These are phyloP conservation scores for Drosophila yooni DNA, from an alignment of 2,888 invertebrate species.

Conservation along the genomic window DNA sequence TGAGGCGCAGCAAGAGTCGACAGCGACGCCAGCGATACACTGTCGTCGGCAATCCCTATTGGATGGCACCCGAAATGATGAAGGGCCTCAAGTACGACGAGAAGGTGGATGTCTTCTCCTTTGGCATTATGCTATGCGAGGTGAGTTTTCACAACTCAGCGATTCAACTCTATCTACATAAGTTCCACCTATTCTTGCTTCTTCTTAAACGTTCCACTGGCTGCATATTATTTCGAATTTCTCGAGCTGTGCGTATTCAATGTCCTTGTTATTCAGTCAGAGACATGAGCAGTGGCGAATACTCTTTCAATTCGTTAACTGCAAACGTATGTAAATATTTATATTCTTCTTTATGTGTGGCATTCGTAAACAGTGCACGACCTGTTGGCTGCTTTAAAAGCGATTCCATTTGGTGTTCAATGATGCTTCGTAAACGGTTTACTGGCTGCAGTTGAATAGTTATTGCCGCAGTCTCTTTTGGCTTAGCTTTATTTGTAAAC, in stretches of 20 bases:
- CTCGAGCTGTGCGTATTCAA: not conserved
- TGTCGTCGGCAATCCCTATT: constrained; percentile 98
- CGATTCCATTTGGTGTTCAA: not conserved
- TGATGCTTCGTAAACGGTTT: not conserved
- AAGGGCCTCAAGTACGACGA: constrained; percentile 98
- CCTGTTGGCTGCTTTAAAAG: not conserved
- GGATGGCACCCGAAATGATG: constrained; percentile 99
- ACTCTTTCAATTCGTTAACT: not conserved
- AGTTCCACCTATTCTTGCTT: not conserved
- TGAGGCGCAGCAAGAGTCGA: constrained; percentile 87
- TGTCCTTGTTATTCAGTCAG: not conserved
- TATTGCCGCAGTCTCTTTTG: not conserved
- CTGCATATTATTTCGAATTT: not conserved
- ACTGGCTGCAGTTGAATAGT: not conserved
- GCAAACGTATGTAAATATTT: too few relatives aligned
- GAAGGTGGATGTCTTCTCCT: constrained; percentile 98
- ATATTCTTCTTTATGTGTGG: not conserved
- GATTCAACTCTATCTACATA: not conserved
- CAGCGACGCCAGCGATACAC: constrained; percentile 95
- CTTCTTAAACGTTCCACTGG: not conserved
- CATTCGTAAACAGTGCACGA: constrained; percentile 1
- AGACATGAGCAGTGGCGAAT: not conserved
- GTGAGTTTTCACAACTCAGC: constrained; percentile 85
- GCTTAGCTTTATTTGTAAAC: not conserved
- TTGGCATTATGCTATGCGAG: constrained; percentile 97